Conservation (phyloP, 1,140 invertebrate genomes). For the Atopsyche davidsoni region DNA sequence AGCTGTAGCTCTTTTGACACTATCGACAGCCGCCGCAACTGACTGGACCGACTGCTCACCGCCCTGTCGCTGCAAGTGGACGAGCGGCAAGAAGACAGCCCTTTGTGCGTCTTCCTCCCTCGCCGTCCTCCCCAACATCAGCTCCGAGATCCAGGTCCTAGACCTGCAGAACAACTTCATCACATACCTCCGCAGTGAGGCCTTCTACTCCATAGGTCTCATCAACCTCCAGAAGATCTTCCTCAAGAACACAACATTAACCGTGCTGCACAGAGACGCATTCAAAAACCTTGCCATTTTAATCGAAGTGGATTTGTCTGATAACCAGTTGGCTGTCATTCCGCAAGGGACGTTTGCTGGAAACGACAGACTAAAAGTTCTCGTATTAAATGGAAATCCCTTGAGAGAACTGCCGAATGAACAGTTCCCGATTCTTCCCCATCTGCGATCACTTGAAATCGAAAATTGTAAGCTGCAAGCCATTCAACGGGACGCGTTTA, state of each 20-base stretch:
- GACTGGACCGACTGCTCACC: conserved; percentile 75
- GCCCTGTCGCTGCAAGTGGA: conserved; percentile 83
- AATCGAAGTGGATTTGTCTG: conserved; percentile 77
- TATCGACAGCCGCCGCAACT: conserved; percentile 43
- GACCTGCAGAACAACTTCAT: conserved; percentile 77
- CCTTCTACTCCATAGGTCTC: conserved; percentile 70
- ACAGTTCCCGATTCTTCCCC: conserved; percentile 67
- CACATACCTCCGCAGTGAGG: conserved; percentile 66
- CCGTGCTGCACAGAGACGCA: conserved; percentile 70
- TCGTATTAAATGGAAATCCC: conserved; percentile 69
- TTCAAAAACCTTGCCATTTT: conserved; percentile 82
- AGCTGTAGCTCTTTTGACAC: conserved; percentile 46
- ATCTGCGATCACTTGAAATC: conserved; percentile 69
- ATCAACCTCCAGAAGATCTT: conserved; percentile 80
- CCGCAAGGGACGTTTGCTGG: conserved; percentile 68
- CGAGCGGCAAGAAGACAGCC: conserved; percentile 80
- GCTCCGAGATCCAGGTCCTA: conserved; percentile 79
- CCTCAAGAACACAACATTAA: conserved; percentile 65
- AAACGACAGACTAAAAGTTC: conserved; percentile 65
- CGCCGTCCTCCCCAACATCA: conserved; percentile 67
- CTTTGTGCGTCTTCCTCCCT: conserved; percentile 71
- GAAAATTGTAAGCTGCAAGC: conserved; percentile 66
- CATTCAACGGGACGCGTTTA: conserved; percentile 66
- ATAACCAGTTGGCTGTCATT: conserved; percentile 64
- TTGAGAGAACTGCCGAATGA: conserved; percentile 55